A percentile compares a stretch with the other conserved stretches of the same genome.
phyloP scores from a whole-genome alignment of 2,888 invertebrate genomes.

The Yponomeuta plumbellus region DNA sequence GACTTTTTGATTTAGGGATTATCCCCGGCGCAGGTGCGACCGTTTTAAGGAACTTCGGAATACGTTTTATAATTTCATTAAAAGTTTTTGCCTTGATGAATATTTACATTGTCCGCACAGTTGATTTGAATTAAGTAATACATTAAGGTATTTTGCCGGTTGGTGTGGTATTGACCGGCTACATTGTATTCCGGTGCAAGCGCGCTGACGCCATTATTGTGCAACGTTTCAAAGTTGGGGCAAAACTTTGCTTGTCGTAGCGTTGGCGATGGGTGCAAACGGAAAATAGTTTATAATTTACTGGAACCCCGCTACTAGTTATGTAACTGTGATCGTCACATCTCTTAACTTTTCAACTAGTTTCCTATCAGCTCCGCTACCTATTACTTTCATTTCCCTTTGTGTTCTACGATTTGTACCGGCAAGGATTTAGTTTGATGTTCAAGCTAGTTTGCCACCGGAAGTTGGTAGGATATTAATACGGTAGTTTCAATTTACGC shows the following conservation, averaged over 20 bases:
- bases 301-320: constrained; percentile 11
- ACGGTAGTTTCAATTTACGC: background rate
- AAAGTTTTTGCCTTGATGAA: constrained; percentile 52
- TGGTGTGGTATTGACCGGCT: constrained; percentile 8
- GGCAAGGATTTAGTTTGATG: background rate
- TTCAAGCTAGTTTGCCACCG: background rate
- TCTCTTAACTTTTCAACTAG: constrained; percentile 14
- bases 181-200: background rate
- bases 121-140: background rate
- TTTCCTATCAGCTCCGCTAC: constrained; percentile 4
- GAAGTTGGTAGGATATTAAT: constrained; percentile 1
- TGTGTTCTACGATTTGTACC: background rate
- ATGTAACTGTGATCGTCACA: constrained; percentile 13
- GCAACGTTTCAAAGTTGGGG: constrained; percentile 9
- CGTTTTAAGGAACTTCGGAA: constrained; percentile 45
- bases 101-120: constrained; percentile 38
- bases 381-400: constrained; percentile 13
- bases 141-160: background rate
- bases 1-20: constrained; percentile 7
- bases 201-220: constrained; percentile 6
- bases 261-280: background rate
- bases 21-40: constrained; percentile 42
- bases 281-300: constrained; percentile 14
- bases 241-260: constrained; percentile 10
- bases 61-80: constrained; percentile 53